phyloP scores from a whole-genome alignment of 1,140 invertebrate species.

The Kradibia gibbosae region DNA sequence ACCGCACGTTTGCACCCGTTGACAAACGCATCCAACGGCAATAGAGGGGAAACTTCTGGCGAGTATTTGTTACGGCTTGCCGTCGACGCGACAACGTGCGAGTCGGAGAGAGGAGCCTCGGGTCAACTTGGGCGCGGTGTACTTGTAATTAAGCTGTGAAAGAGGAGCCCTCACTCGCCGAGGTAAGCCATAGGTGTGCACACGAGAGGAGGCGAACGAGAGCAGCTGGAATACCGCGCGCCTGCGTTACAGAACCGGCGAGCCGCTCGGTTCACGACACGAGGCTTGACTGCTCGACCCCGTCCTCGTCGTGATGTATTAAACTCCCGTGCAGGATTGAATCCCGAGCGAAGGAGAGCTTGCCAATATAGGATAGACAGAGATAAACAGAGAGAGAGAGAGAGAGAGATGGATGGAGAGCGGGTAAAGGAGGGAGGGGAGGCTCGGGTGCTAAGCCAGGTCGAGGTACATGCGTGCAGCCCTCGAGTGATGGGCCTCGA shows the following conservation, averaged over 20 bases:
- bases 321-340: background rate
- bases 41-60: no score
- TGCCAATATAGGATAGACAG: no score
- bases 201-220: background rate
- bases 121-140: no score
- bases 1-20: no score
- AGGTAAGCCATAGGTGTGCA: background rate
- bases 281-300: constrained; percentile 39
- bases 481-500: constrained; percentile 64
- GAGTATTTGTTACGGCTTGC: no score
- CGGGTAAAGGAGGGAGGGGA: constrained; percentile 30
- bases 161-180: background rate
- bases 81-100: no score
- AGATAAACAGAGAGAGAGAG: constrained; percentile 42
- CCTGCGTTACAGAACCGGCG: constrained; percentile 31
- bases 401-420: constrained; percentile 41
- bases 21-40: no score
- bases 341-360: background rate
- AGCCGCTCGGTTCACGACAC: constrained; percentile 48
- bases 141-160: background rate
- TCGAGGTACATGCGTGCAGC: constrained; percentile 61
- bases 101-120: no score
- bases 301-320: constrained; percentile 8
- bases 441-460: constrained; percentile 39
- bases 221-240: background rate